Percentiles rank a stretch among this genome's conserved stretches.
Evolutionary conservation across 2,888 invertebrate species (phyloP).

Genomic region (Conomelus anceps): DNA sequence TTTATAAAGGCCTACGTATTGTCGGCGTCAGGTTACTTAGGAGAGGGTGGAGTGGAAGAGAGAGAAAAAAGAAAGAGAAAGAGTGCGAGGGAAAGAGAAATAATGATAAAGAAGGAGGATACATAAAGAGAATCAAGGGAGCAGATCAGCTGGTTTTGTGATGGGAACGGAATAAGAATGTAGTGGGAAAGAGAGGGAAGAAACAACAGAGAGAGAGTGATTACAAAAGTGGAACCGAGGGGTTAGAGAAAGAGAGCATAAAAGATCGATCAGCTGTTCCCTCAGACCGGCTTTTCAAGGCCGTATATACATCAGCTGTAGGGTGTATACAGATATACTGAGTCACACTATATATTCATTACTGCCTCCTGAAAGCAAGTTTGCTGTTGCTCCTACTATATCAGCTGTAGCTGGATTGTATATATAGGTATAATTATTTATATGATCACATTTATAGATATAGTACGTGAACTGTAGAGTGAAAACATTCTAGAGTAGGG

Average conservation of each 20-base stretch:
- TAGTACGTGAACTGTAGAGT: too few relatives aligned
- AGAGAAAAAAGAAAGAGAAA: neutral
- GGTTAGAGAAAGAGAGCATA: neutral
- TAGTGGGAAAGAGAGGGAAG: neutral
- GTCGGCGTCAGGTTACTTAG: neutral
- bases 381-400: too few relatives aligned
- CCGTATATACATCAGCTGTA: neutral
- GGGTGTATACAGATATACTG: slow-evolving; percentile 9
- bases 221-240: too few relatives aligned
- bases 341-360: neutral
- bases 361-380: too few relatives aligned
- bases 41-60: neutral
- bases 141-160: neutral
- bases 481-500: too few relatives aligned
- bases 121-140: neutral
- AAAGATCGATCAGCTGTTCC: neutral
- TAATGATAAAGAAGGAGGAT: neutral
- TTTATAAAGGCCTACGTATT: neutral
- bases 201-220: neutral
- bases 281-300: slow-evolving; percentile 1
- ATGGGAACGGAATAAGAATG: neutral
- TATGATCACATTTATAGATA: too few relatives aligned
- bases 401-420: too few relatives aligned
- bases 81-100: neutral
- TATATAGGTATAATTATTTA: too few relatives aligned